These are phyloP conservation scores for Orientallactaga bullata DNA, from an alignment of 2,113 vertebrate species.

Conservation along the genomic window DNA sequence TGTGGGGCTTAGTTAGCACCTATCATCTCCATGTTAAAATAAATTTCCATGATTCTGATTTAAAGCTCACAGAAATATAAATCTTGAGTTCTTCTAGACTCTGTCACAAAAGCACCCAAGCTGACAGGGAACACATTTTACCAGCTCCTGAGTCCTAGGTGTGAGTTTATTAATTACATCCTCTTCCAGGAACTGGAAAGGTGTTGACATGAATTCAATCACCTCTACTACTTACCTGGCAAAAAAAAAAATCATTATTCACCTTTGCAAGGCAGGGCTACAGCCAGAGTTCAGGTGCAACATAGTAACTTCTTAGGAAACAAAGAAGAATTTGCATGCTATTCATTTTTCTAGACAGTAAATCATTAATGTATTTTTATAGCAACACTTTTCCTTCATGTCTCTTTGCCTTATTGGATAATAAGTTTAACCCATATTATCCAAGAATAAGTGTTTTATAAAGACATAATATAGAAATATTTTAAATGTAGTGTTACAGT, in stretches of 20 bases:
- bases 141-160: background rate
- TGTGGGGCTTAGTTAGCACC: background rate
- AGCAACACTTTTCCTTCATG: background rate
- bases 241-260: conserved; percentile 8
- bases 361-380: background rate
- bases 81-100: conserved; percentile 19
- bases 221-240: background rate
- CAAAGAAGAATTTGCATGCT: background rate
- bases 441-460: background rate
- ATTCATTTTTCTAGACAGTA: background rate
- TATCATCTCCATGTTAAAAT: conserved; percentile 44
- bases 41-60: conserved; percentile 17
- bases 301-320: background rate
- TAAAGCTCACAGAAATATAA: background rate
- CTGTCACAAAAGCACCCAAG: background rate
- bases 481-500: background rate
- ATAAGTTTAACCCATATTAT: background rate
- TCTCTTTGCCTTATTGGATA: background rate
- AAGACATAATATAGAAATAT: background rate
- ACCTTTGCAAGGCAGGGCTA: background rate
- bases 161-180: background rate
- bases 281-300: background rate
- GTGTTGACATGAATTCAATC: conserved; percentile 30
- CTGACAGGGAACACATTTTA: background rate
- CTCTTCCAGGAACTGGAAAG: background rate